Conservation (phyloP, 1,140 invertebrate species). For the Xylocopa sonorina region DNA sequence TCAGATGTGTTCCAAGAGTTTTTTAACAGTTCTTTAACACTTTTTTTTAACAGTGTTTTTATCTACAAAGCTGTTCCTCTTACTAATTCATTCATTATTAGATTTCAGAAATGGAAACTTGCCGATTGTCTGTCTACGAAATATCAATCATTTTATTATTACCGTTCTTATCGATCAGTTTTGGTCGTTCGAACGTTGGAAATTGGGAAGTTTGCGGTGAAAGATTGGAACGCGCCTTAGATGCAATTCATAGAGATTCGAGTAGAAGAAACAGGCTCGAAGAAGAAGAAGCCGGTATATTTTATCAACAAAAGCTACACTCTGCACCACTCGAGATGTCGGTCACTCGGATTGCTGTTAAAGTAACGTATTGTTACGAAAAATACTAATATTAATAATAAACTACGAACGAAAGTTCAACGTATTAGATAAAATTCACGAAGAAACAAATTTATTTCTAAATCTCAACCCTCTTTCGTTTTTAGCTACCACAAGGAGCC, state of each 20-base stretch:
- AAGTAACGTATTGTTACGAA: slow-evolving; percentile 65
- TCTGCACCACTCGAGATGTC: slow-evolving; percentile 77
- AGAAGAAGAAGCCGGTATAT: slow-evolving; percentile 68
- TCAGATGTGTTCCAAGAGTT: not conserved
- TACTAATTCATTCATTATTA: not conserved
- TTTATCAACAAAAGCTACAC: slow-evolving; percentile 74
- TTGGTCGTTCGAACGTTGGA: slow-evolving; percentile 46
- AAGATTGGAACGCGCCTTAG: slow-evolving; percentile 77
- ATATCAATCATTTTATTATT: slow-evolving; percentile 57
- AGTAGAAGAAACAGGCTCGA: slow-evolving; percentile 69
- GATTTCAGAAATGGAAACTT: slow-evolving; percentile 64
- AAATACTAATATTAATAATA: no score
- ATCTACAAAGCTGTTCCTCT: not conserved
- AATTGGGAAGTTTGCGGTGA: slow-evolving; percentile 74
- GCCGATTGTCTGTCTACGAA: slow-evolving; percentile 57
- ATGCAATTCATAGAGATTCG: slow-evolving; percentile 74
- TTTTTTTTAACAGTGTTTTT: not conserved
- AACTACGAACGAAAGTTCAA: no score
- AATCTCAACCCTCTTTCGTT: no score
- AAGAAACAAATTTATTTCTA: no score
- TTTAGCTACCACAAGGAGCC: slow-evolving; percentile 47
- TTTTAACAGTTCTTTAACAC: not conserved
- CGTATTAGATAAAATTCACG: no score
- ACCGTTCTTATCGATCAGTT: slow-evolving; percentile 59
- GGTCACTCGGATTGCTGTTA: slow-evolving; percentile 75